Percentiles rank a stretch among this genome's conserved stretches.
Conservation (phyloP, 2,113 vertebrate species). For the Peromyscus maniculatus region DNA sequence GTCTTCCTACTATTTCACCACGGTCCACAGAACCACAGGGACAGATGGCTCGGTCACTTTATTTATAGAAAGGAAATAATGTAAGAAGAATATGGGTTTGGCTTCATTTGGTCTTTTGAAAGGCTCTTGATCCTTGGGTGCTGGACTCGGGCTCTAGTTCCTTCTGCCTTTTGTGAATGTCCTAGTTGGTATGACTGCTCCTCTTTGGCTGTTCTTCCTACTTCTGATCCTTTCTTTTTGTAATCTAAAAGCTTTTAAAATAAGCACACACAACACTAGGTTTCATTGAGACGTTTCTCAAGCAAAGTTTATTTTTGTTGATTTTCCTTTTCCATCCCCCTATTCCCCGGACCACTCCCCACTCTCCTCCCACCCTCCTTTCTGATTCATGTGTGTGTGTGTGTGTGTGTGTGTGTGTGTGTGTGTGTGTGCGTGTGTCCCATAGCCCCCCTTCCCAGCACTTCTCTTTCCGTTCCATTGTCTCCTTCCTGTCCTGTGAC, state of each 20-base stretch:
- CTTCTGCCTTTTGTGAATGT: neutral
- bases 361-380: neutral
- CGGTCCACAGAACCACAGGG: neutral
- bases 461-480: neutral
- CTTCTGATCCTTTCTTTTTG: neutral
- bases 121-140: neutral
- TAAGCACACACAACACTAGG: neutral
- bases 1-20: neutral
- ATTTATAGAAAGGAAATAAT: neutral
- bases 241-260: neutral
- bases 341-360: neutral
- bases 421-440: too few species aligned
- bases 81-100: neutral
- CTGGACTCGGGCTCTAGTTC: neutral
- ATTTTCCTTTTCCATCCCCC: neutral
- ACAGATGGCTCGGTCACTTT: neutral
- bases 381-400: too few species aligned
- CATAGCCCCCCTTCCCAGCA: neutral
- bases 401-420: too few species aligned
- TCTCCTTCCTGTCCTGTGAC: neutral
- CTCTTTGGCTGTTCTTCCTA: neutral
- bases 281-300: neutral
- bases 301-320: neutral
- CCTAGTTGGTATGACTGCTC: neutral
- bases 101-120: neutral